phyloP scores from a whole-genome alignment of 2,113 vertebrate species.

The Oreochromis aureus region DNA sequence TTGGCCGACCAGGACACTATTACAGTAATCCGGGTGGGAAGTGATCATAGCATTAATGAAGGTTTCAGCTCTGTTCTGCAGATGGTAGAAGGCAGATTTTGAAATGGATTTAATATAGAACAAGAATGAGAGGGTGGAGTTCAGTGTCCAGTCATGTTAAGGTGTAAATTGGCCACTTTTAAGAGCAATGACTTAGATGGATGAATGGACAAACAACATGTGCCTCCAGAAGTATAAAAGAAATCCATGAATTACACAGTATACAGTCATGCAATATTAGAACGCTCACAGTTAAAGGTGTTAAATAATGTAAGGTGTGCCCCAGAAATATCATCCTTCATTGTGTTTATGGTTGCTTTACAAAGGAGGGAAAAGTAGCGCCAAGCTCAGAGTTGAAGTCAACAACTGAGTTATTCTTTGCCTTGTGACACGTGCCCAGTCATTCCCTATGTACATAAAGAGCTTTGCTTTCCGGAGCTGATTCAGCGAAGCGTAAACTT shows the following conservation, averaged over 20 bases:
- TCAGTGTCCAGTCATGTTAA: neutral
- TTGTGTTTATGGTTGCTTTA: neutral
- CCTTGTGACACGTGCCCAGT: neutral
- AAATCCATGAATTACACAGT: neutral
- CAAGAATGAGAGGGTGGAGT: neutral
- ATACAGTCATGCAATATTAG: neutral
- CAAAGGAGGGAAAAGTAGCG: neutral
- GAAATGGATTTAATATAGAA: neutral
- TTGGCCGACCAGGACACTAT: neutral
- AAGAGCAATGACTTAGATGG: neutral
- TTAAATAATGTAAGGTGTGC: neutral
- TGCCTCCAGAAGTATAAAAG: neutral
- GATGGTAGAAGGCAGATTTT: neutral
- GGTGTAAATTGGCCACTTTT: neutral
- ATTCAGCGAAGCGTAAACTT: slow-evolving; percentile 3
- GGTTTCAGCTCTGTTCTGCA: neutral
- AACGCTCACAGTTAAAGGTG: neutral
- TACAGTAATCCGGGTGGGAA: neutral
- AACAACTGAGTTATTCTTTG: neutral
- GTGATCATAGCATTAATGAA: neutral
- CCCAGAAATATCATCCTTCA: neutral
- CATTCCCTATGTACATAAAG: neutral
- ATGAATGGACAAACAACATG: neutral
- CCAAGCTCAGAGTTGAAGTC: neutral
- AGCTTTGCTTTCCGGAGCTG: neutral